phyloP scores from a whole-genome alignment of 2,888 invertebrate genomes.

The Acronicta psi region DNA sequence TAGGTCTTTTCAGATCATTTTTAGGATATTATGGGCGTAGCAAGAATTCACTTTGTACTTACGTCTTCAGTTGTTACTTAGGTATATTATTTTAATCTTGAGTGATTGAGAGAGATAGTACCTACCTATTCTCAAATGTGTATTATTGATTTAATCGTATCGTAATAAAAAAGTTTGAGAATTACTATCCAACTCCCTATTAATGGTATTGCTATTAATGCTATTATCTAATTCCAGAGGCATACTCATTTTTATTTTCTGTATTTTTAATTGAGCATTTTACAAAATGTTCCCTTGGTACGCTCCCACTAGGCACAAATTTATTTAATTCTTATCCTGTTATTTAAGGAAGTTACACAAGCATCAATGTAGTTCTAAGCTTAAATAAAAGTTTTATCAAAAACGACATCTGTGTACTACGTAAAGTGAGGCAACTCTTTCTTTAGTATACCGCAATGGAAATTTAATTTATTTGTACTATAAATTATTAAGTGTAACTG shows the following conservation, averaged over 20 bases:
- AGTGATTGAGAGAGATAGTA: too few species aligned
- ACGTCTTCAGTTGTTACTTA: background rate
- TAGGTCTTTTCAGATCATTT: constrained; percentile 29
- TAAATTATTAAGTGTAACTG: too few species aligned
- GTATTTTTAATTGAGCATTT: constrained; percentile 3
- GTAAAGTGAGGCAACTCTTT: background rate
- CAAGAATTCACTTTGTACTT: constrained; percentile 1
- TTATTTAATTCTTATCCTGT: constrained; percentile 22
- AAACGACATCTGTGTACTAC: constrained; percentile 1
- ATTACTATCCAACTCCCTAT: too few species aligned
- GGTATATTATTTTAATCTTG: too few species aligned
- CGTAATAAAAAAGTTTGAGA: too few species aligned
- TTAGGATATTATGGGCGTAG: constrained; percentile 42
- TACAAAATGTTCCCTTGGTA: constrained; percentile 21
- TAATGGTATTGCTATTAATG: too few species aligned
- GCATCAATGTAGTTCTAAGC: constrained; percentile 44
- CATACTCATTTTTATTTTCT: too few species aligned
- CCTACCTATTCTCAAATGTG: too few species aligned
- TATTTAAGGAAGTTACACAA: constrained; percentile 23
- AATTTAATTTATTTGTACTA: too few species aligned
- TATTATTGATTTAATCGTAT: too few species aligned
- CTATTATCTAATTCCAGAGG: too few species aligned
- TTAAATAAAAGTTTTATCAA: constrained; percentile 31
- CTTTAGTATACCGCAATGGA: too few species aligned
- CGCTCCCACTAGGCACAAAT: constrained; percentile 45